phyloP scores from a whole-genome alignment of 2,797 vertebrate species.

The Muraenolepis orangiensis region DNA sequence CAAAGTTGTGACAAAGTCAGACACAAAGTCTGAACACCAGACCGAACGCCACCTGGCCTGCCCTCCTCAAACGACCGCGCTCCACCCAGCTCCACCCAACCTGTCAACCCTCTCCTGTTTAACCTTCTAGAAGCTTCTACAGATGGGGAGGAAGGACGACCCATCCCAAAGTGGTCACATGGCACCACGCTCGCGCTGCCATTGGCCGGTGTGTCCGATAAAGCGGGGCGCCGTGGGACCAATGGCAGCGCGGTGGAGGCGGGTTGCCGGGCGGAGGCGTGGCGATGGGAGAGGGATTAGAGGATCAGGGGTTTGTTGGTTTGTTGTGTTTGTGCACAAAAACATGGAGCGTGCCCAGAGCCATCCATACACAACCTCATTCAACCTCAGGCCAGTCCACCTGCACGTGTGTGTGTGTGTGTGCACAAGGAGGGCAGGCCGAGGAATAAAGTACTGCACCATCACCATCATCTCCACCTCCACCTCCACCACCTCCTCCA shows the following conservation, averaged over 20 bases:
- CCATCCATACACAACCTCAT: too few species aligned
- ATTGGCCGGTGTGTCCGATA: slow-evolving; percentile 35
- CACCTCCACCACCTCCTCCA: not conserved
- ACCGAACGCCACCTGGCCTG: not conserved
- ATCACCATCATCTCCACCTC: too few species aligned
- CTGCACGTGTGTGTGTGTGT: too few species aligned
- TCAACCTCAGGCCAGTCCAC: too few species aligned
- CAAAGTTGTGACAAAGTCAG: not conserved
- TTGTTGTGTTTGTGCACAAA: slow-evolving; percentile 56
- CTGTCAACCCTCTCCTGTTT: slow-evolving; percentile 11
- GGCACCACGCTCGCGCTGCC: slow-evolving; percentile 8
- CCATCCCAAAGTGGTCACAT: slow-evolving; percentile 34
- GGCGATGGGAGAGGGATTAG: slow-evolving; percentile 59
- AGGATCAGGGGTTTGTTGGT: slow-evolving; percentile 40
- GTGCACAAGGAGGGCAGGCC: too few species aligned
- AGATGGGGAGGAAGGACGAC: not conserved
- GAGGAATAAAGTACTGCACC: too few species aligned
- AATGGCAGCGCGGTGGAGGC: slow-evolving; percentile 29
- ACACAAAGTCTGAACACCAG: not conserved
- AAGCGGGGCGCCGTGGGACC: slow-evolving; percentile 1
- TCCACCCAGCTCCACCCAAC: not conserved
- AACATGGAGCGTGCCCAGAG: too few species aligned
- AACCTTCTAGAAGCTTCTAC: slow-evolving; percentile 24
- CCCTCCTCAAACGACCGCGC: not conserved
- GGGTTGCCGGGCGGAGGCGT: slow-evolving; percentile 45